Evolutionary conservation across 2,797 vertebrate genomes (phyloP).

Genomic region (Anolis apletophallus): DNA sequence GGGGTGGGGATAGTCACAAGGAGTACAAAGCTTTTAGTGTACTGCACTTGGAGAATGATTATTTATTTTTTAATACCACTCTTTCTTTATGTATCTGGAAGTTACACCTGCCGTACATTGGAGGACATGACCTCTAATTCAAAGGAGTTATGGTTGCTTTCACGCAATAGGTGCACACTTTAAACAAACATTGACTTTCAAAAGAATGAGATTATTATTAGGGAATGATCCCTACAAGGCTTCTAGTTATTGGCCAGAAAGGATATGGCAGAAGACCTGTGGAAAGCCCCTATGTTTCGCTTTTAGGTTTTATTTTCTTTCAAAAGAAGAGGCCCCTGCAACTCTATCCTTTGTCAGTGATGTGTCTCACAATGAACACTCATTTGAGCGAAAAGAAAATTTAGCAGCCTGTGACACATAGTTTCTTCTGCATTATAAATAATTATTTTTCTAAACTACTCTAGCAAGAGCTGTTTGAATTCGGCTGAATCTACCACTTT

Average conservation of each 20-base stretch:
- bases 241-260: conserved; percentile 62
- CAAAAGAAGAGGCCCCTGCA: conserved; percentile 56
- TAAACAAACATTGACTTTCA: conserved; percentile 51
- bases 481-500: conserved; percentile 49
- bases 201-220: conserved; percentile 53
- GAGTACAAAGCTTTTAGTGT: not conserved
- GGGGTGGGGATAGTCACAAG: no score
- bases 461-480: conserved; percentile 43
- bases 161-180: conserved; percentile 17
- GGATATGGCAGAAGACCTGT: conserved; percentile 68
- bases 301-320: conserved; percentile 64
- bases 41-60: not conserved
- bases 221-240: conserved; percentile 38
- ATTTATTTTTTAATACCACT: not conserved
- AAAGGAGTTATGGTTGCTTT: conserved; percentile 14
- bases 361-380: conserved; percentile 56
- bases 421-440: conserved; percentile 64
- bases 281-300: conserved; percentile 76
- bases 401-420: conserved; percentile 67
- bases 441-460: conserved; percentile 60
- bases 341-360: conserved; percentile 62
- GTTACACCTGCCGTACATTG: not conserved
- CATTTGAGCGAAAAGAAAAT: conserved; percentile 65
- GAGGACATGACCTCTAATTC: not conserved
- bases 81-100: not conserved